Conservation (phyloP, 2,113 vertebrate genomes). For the Pterocles orientalis region DNA sequence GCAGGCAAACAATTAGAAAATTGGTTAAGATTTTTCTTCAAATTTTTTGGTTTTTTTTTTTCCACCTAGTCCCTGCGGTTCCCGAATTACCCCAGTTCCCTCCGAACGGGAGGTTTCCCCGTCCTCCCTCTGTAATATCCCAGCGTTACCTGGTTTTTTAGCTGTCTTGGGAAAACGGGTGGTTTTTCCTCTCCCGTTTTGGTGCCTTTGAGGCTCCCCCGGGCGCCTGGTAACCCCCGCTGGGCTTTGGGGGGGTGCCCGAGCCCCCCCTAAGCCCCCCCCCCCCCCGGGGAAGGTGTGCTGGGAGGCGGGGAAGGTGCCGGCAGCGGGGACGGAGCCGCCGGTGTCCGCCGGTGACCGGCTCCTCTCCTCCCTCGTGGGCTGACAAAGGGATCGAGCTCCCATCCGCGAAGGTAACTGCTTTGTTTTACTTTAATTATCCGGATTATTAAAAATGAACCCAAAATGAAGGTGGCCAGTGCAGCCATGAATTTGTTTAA, state of each 20-base stretch:
- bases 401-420: background rate
- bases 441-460: background rate
- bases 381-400: background rate
- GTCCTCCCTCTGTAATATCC: too few relatives aligned
- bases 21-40: too few relatives aligned
- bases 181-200: background rate
- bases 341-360: background rate
- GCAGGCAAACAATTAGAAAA: background rate
- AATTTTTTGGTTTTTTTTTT: too few relatives aligned
- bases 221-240: background rate
- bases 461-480: background rate
- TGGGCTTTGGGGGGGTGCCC: background rate
- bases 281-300: background rate
- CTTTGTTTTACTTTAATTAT: accelerated
- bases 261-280: accelerated
- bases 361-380: background rate
- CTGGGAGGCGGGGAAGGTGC: background rate
- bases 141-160: background rate
- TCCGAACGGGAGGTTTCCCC: background rate
- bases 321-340: background rate
- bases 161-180: background rate
- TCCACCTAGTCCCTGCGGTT: accelerated
- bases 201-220: background rate
- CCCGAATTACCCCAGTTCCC: background rate
- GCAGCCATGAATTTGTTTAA: background rate